Conservation (phyloP, 2,888 invertebrate genomes). For the Petrolisthes cinctipes region DNA sequence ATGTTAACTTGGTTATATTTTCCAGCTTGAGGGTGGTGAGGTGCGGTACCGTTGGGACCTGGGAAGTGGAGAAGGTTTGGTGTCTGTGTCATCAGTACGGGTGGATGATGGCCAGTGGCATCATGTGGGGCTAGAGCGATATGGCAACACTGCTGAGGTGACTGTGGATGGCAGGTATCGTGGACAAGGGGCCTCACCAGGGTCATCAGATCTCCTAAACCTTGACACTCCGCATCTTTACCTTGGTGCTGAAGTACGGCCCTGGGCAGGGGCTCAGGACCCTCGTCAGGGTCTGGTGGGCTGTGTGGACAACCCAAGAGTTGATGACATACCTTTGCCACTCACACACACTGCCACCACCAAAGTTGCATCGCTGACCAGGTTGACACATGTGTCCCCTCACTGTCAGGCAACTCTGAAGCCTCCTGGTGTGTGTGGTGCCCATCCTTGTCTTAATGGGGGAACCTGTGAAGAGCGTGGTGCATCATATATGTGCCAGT, state of each 20-base stretch:
- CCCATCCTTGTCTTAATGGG: slow-evolving; percentile 84
- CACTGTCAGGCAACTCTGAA: slow-evolving; percentile 71
- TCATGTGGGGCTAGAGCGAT: slow-evolving; percentile 80
- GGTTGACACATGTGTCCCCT: slow-evolving; percentile 68
- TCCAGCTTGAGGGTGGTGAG: slow-evolving; percentile 80
- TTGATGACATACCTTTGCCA: slow-evolving; percentile 83
- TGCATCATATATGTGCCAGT: slow-evolving; percentile 85
- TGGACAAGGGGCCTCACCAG: slow-evolving; percentile 79
- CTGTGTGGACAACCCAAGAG: slow-evolving; percentile 88
- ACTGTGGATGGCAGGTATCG: slow-evolving; percentile 72
- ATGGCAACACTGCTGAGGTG: slow-evolving; percentile 83
- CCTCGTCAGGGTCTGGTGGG: slow-evolving; percentile 82
- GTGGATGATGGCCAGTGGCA: slow-evolving; percentile 91
- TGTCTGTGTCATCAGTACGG: slow-evolving; percentile 81
- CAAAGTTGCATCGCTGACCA: slow-evolving; percentile 68
- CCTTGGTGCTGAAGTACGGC: slow-evolving; percentile 83
- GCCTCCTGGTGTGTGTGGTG: slow-evolving; percentile 79
- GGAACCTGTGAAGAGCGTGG: slow-evolving; percentile 76
- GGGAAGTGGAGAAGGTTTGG: slow-evolving; percentile 89
- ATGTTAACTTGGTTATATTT: not conserved
- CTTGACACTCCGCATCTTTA: slow-evolving; percentile 86
- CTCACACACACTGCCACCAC: slow-evolving; percentile 79
- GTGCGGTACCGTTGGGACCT: slow-evolving; percentile 92
- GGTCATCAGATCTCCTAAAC: slow-evolving; percentile 86
- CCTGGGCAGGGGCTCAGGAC: slow-evolving; percentile 63